These are phyloP conservation scores for Spinus pinus DNA, from an alignment of 2,797 vertebrate species.

Conservation along the genomic window DNA sequence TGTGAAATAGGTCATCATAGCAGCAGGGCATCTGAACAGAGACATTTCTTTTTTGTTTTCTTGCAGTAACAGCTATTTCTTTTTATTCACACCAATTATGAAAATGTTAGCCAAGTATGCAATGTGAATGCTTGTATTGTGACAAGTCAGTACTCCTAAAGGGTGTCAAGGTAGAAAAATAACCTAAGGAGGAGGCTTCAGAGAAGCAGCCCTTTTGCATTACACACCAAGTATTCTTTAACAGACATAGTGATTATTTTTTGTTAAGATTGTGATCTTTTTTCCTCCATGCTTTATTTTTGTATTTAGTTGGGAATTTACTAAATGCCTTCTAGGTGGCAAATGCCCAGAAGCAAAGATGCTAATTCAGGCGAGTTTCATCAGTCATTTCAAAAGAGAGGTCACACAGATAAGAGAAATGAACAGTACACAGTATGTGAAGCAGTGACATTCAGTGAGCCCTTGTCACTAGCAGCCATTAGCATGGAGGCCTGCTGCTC, in stretches of 20 bases:
- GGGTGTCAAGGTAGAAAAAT: not conserved
- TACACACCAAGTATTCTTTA: not conserved
- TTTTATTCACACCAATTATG: slow-evolving; percentile 66
- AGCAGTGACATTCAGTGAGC: slow-evolving; percentile 73
- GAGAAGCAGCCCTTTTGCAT: not conserved
- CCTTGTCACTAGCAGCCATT: slow-evolving; percentile 73
- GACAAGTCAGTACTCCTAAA: not conserved
- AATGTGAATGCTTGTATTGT: not conserved
- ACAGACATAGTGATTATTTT: not conserved
- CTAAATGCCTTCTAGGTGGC: slow-evolving; percentile 53
- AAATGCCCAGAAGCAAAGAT: slow-evolving; percentile 51
- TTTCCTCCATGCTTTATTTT: not conserved
- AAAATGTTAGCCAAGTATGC: slow-evolving; percentile 48
- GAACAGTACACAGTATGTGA: slow-evolving; percentile 48
- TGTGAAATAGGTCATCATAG: slow-evolving; percentile 67
- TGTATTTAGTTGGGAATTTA: not conserved
- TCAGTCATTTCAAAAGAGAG: slow-evolving; percentile 69
- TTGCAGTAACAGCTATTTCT: slow-evolving; percentile 32
- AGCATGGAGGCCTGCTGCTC: slow-evolving; percentile 68
- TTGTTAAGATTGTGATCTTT: not conserved
- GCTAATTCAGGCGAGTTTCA: slow-evolving; percentile 61
- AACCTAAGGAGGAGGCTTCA: not conserved
- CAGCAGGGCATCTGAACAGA: slow-evolving; percentile 37
- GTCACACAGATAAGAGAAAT: slow-evolving; percentile 71
- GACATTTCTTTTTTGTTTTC: slow-evolving; percentile 22